A percentile compares a stretch with the other conserved stretches of the same genome.
Evolutionary conservation across 2,113 vertebrate genomes (phyloP).

Genomic region (Microcebus jonahi): DNA sequence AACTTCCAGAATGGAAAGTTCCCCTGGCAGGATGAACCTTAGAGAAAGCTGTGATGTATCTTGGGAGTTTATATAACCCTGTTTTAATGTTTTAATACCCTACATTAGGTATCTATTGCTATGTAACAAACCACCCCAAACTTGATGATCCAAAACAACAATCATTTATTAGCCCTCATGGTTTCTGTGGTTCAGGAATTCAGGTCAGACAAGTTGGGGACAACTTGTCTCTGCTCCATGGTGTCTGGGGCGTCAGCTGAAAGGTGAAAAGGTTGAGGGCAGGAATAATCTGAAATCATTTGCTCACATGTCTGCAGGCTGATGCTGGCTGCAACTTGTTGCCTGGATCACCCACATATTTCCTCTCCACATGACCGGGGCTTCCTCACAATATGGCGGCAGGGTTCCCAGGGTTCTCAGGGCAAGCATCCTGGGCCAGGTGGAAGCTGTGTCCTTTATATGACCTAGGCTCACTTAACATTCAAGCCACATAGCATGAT

Average conservation of each 20-base stretch:
- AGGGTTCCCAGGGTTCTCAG: neutral
- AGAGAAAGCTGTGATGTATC: neutral
- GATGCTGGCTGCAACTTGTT: neutral
- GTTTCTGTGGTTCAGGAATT: conserved; percentile 11
- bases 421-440: neutral
- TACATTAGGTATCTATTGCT: neutral
- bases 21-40: neutral
- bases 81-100: neutral
- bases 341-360: neutral
- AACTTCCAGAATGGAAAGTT: neutral
- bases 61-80: neutral
- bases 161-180: neutral
- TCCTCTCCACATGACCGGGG: neutral
- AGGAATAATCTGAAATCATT: neutral
- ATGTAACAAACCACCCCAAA: neutral
- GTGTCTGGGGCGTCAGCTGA: neutral
- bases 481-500: neutral
- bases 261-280: neutral
- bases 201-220: neutral
- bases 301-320: neutral
- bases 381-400: neutral
- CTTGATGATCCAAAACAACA: neutral
- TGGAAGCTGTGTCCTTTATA: neutral
- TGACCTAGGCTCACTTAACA: neutral
- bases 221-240: neutral